These are phyloP conservation scores for Nyctibius bracteatus DNA, from an alignment of 2,113 vertebrate species.

Conservation along the genomic window DNA sequence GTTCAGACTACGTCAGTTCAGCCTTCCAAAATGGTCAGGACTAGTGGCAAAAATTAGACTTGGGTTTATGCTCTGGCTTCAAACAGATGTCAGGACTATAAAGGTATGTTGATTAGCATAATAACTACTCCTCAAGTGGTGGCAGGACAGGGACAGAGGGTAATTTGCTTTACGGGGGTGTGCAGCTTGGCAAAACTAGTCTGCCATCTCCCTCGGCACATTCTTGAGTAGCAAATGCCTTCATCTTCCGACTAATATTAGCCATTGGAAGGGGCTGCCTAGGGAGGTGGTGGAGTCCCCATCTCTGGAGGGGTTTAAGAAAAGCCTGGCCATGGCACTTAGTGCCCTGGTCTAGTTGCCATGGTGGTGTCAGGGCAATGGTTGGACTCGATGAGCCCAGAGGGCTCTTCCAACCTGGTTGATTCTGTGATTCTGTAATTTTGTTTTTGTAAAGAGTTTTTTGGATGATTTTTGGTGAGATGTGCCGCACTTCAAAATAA, in stretches of 20 bases:
- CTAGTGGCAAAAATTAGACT: not conserved
- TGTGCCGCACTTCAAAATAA: not conserved
- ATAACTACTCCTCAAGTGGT: not conserved
- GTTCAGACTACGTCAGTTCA: not conserved
- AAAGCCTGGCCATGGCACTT: no score
- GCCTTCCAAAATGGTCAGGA: not conserved
- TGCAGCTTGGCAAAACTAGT: not conserved
- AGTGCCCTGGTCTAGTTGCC: no score
- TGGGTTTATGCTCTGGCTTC: not conserved
- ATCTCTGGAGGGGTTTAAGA: no score
- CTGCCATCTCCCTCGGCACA: accelerated
- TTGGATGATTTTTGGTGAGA: not conserved
- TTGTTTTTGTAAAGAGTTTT: not conserved
- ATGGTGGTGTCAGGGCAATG: no score
- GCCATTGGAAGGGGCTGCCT: no score
- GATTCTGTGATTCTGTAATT: no score
- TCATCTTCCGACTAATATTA: not conserved
- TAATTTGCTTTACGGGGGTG: not conserved
- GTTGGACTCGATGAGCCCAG: no score
- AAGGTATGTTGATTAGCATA: not conserved
- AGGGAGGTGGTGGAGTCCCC: no score
- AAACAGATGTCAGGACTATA: not conserved
- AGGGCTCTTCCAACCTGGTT: no score
- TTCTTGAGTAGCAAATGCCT: not conserved
- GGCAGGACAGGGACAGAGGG: not conserved